Evolutionary conservation across 2,113 vertebrate species (phyloP).

Genomic region (Dasyornis broadbenti): DNA sequence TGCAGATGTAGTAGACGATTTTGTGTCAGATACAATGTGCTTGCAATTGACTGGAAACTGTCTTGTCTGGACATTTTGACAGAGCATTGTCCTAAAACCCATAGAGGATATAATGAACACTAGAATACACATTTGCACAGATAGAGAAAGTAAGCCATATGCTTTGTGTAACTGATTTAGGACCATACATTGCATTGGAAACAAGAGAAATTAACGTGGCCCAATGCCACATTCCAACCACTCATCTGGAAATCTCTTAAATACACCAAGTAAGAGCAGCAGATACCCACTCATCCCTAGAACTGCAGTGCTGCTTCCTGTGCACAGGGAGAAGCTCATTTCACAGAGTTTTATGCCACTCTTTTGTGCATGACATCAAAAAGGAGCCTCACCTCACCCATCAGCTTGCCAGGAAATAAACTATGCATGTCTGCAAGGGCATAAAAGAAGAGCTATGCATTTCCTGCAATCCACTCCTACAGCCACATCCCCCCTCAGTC

Average conservation of each 20-base stretch:
- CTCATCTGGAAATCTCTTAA: neutral
- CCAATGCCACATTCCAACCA: neutral
- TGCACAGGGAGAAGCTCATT: neutral
- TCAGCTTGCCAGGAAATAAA: neutral
- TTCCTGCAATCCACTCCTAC: neutral
- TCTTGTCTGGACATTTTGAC: neutral
- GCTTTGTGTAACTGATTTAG: neutral
- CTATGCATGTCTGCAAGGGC: neutral
- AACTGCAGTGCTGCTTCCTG: neutral
- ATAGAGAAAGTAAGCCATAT: neutral
- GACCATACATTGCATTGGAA: neutral
- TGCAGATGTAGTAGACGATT: neutral
- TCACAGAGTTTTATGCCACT: neutral
- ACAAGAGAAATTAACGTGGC: neutral
- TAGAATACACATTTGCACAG: neutral
- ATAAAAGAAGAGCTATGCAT: neutral
- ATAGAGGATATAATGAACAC: neutral
- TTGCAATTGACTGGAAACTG: neutral
- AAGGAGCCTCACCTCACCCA: neutral
- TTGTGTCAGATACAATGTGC: neutral
- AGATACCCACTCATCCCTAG: neutral
- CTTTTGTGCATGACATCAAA: neutral
- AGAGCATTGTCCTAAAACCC: neutral
- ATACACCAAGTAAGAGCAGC: neutral
- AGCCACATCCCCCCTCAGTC: fast-evolving